These are phyloP conservation scores for Muscicapa comitata DNA, from an alignment of 2,797 vertebrate genomes.

Conservation along the genomic window DNA sequence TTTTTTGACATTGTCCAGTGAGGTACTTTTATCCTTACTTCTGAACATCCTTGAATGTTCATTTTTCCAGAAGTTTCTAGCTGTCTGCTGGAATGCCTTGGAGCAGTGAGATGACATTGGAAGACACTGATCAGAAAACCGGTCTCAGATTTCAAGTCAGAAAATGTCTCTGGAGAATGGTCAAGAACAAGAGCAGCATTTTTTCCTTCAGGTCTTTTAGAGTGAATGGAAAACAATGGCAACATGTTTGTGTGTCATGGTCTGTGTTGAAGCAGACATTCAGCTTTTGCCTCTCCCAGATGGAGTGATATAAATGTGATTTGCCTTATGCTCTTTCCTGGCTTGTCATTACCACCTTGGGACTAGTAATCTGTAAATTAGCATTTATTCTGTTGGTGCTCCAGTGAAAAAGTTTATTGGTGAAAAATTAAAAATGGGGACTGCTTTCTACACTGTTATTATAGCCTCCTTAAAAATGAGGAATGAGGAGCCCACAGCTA, in stretches of 20 bases:
- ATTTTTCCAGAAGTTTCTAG: neutral
- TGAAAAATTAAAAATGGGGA: neutral
- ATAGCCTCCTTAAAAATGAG: neutral
- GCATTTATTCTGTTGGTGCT: neutral
- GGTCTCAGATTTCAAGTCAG: neutral
- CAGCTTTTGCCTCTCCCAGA: neutral
- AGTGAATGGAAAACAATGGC: neutral
- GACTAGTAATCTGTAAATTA: neutral
- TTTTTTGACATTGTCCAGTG: neutral
- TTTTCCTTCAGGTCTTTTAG: constrained; percentile 4
- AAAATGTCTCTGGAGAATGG: neutral
- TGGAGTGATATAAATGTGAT: neutral
- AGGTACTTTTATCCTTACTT: neutral
- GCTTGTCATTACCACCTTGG: neutral
- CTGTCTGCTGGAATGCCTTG: neutral
- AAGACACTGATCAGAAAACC: neutral
- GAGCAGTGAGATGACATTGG: neutral
- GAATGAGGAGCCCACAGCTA: neutral
- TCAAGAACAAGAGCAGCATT: neutral
- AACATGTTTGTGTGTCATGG: neutral
- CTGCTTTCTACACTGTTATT: neutral
- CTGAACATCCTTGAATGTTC: neutral
- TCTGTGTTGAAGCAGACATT: neutral
- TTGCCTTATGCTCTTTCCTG: neutral
- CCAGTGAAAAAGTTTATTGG: neutral